Evolutionary conservation across 2,797 vertebrate species (phyloP).

Genomic region (Lepidocolaptes lacrymiger): DNA sequence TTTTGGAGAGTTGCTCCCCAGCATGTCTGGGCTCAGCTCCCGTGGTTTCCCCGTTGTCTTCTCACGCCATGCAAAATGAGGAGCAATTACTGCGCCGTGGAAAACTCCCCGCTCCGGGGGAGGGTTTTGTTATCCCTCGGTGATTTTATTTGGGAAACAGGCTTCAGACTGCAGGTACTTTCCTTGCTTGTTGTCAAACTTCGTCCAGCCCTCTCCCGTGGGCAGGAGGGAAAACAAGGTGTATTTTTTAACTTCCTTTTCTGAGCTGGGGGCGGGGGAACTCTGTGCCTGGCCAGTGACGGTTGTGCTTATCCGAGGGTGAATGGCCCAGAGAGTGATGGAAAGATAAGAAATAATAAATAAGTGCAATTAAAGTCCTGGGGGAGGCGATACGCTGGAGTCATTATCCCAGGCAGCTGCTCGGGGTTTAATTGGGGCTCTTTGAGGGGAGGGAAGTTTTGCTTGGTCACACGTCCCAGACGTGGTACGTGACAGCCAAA

Average conservation of each 20-base stretch:
- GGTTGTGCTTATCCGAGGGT: not conserved
- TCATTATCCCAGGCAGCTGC: not conserved
- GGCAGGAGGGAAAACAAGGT: constrained; percentile 3
- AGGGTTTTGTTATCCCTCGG: not conserved
- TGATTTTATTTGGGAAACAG: not conserved
- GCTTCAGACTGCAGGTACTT: constrained; percentile 30
- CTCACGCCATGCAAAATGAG: not conserved
- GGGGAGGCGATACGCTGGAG: not conserved
- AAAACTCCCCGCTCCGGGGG: not conserved
- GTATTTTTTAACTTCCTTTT: constrained; percentile 4
- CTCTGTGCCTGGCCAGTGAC: not conserved
- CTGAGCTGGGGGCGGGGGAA: not conserved
- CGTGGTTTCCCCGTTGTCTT: fast-evolving
- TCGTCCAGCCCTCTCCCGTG: not conserved
- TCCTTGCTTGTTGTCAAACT: not conserved
- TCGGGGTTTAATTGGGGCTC: not conserved
- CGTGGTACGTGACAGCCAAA: not conserved
- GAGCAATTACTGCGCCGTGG: not conserved
- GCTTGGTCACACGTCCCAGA: not conserved
- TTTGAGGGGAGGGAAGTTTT: not conserved
- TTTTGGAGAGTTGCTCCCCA: fast-evolving
- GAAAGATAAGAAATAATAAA: not conserved
- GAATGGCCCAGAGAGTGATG: not conserved
- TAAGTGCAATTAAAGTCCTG: not conserved
- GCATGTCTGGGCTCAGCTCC: not conserved